Percentiles rank a stretch among this genome's conserved stretches.
phyloP scores from a whole-genome alignment of 35 echinoderm and acorn worm genomes.

The Amphiura filiformis region DNA sequence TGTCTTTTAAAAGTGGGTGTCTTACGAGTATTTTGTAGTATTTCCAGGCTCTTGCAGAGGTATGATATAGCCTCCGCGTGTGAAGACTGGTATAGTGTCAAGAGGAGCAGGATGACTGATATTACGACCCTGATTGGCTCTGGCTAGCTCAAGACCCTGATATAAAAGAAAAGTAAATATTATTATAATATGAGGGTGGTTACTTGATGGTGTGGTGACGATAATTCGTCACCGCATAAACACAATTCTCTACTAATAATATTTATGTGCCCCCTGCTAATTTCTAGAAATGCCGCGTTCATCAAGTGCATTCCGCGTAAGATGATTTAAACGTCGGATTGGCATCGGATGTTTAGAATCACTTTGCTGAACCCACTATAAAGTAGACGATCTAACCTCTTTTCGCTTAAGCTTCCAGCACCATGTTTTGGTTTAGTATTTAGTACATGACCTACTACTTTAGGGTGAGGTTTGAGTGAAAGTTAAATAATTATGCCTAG shows the following conservation, averaged over 20 bases:
- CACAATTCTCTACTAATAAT: not conserved
- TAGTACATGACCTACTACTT: too few relatives aligned
- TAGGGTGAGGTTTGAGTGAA: too few relatives aligned
- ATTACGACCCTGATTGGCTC: slow-evolving; percentile 57
- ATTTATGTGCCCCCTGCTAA: not conserved
- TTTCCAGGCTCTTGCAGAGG: slow-evolving; percentile 65
- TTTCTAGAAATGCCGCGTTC: too few relatives aligned
- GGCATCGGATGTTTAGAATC: too few relatives aligned
- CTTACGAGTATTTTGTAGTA: slow-evolving; percentile 65
- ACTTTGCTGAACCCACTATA: too few relatives aligned
- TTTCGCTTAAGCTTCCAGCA: too few relatives aligned
- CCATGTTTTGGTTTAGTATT: too few relatives aligned
- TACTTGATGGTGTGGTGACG: not conserved
- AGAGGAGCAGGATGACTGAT: slow-evolving; percentile 54
- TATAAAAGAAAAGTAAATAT: not conserved
- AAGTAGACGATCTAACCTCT: too few relatives aligned
- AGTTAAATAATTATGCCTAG: too few relatives aligned
- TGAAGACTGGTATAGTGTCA: slow-evolving; percentile 41
- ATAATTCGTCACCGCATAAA: not conserved
- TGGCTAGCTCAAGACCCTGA: not conserved
- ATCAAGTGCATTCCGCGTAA: too few relatives aligned
- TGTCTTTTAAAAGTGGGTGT: too few relatives aligned
- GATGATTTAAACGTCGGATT: too few relatives aligned
- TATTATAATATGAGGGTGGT: not conserved
- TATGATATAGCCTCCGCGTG: slow-evolving; percentile 79